These are phyloP conservation scores for Xanthia icteritia DNA, from an alignment of 2,888 invertebrate genomes.

Conservation along the genomic window DNA sequence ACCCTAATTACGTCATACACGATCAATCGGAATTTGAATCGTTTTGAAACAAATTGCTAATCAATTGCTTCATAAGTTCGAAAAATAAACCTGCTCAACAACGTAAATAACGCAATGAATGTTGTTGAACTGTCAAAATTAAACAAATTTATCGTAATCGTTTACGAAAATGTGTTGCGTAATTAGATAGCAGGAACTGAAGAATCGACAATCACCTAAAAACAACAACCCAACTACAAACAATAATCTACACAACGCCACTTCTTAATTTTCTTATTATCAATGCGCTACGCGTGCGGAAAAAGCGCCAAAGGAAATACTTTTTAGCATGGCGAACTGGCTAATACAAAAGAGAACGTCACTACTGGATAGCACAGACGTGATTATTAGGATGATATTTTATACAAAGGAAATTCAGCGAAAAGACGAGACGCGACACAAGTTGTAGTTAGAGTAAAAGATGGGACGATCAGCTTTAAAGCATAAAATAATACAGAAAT, in stretches of 20 bases:
- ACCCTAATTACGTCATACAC: too few relatives aligned
- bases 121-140: too few relatives aligned
- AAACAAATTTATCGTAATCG: too few relatives aligned
- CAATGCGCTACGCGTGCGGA: neutral
- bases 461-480: neutral
- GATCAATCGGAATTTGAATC: too few relatives aligned
- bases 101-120: too few relatives aligned
- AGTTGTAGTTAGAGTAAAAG: neutral
- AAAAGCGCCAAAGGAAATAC: constrained; percentile 7
- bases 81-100: too few relatives aligned
- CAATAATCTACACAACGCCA: neutral
- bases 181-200: too few relatives aligned
- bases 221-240: too few relatives aligned
- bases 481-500: neutral
- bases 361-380: neutral
- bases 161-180: too few relatives aligned
- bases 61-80: too few relatives aligned
- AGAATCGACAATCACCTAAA: too few relatives aligned
- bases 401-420: neutral
- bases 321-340: neutral
- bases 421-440: neutral
- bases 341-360: neutral
- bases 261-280: neutral
- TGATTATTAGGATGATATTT: constrained; percentile 11
- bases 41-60: too few relatives aligned